Evolutionary conservation across 2,113 vertebrate species (phyloP), one percentile per base, ranked within the genome.

Genomic region (Lethenteron camtschaticum): DNA sequence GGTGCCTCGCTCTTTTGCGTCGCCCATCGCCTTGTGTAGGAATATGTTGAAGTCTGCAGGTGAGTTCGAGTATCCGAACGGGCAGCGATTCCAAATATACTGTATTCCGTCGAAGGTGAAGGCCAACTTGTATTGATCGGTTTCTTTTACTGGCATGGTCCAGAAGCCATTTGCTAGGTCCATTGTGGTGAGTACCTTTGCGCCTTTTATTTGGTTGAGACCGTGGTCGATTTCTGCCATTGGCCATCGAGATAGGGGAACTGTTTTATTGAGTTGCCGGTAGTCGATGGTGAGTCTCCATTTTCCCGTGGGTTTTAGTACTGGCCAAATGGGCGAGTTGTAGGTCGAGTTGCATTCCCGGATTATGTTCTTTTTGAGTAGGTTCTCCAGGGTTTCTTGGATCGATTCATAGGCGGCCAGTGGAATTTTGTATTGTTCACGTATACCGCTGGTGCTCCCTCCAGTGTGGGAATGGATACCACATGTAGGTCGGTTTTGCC

Each of bases 161-260:
- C 24, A 24, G 24, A 24, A 24, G 24, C 24, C 24, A 24, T 24
- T 24, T 24, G 57, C 14, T n/a, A 73, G 56, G 16, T 73, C 71
- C 3, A 68, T 55, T 11, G 59, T 58, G 12, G 68, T 57, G 16
- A 73, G 72, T 55, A 57, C 68, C 12, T 18, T 41, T 3, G 73
- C 69, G 5, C 69, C 41, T 11, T 12, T 68, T 4, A 73, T 68
- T 20, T 70, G 72, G 11, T 63, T 57, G 10, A 68, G 59, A 59
- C 70, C 69, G 12, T 74, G 69, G 56, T 73, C 73, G 68, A 73
- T 11, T 10, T 73, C 56, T 18, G 70, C 72, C 59, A 73, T 73
- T 18, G 58, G 73, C 70, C 71, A 73, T 12, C 58, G 10, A 6
- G 68, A 72, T 4, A 73, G 59, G 9, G 73, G 58, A 13, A 69